Conservation (phyloP, 2,888 invertebrate species). For the Argynnis bischoffii region DNA sequence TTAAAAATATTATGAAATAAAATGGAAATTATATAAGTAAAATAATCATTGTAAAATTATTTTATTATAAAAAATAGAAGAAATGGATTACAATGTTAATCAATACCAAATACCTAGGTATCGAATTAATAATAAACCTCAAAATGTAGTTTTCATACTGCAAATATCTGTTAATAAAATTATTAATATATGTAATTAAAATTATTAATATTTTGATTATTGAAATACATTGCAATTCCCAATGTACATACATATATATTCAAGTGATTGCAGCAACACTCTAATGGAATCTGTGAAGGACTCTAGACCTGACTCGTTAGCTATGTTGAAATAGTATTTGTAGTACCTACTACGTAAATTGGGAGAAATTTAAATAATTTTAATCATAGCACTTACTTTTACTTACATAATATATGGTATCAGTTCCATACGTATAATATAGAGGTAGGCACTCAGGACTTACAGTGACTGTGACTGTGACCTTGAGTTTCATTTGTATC, state of each 20-base stretch:
- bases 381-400: conserved; percentile 16
- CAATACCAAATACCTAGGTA: neutral
- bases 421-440: no score
- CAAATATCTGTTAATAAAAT: neutral
- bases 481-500: no score
- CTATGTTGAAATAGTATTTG: conserved; percentile 28
- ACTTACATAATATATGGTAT: neutral
- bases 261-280: conserved; percentile 30
- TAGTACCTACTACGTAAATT: conserved; percentile 33
- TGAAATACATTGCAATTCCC: conserved; percentile 2
- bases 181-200: neutral
- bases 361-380: conserved; percentile 28
- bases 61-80: no score
- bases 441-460: no score
- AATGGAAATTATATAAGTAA: no score
- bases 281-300: conserved; percentile 34
- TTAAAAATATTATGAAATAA: no score
- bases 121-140: neutral
- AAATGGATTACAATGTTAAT: neutral
- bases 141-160: no score
- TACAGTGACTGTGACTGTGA: no score
- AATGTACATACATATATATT: conserved; percentile 28
- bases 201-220: conserved; percentile 8
- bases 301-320: conserved; percentile 32
- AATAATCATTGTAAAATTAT: no score